phyloP scores from a whole-genome alignment of 1,140 invertebrate species.

The Bombyx mori region DNA sequence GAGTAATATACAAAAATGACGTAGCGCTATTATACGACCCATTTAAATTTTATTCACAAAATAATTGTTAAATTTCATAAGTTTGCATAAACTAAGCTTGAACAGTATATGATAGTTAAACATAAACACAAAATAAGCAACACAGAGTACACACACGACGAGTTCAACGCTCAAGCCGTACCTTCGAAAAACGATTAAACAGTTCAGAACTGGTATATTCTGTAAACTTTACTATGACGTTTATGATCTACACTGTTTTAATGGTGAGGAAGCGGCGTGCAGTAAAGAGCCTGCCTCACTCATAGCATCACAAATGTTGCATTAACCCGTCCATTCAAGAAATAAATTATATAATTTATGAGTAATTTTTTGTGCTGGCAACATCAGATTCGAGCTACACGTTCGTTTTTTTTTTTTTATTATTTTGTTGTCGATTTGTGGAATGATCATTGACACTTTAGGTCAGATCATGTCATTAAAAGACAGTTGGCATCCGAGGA shows the following conservation, averaged over 20 bases:
- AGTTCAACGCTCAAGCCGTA: neutral
- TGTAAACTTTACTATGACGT: conserved; percentile 52
- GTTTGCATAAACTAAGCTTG: no score
- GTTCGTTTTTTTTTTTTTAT: conserved; percentile 1
- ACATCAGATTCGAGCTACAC: no score
- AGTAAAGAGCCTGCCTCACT: conserved; percentile 27
- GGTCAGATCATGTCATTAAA: no score
- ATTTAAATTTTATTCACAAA: no score
- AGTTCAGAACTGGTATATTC: conserved; percentile 46
- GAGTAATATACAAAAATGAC: no score
- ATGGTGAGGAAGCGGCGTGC: conserved; percentile 47
- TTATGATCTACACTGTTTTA: conserved; percentile 56
- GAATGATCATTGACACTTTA: no score
- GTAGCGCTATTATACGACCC: no score
- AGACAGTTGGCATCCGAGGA: no score
- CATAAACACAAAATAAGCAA: neutral
- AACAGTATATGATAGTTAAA: no score
- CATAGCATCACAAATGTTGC: conserved; percentile 33
- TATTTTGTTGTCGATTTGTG: conserved; percentile 4
- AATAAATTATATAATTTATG: conserved; percentile 60
- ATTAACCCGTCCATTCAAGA: conserved; percentile 32
- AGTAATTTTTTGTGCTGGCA: conserved; percentile 43
- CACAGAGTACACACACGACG: no score
- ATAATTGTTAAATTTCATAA: no score
- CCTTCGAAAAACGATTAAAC: conserved; percentile 44